Percentiles rank a stretch among this genome's conserved stretches.
These are phyloP conservation scores for Parus major DNA, from an alignment of 2,113 vertebrate genomes.

Conservation along the genomic window DNA sequence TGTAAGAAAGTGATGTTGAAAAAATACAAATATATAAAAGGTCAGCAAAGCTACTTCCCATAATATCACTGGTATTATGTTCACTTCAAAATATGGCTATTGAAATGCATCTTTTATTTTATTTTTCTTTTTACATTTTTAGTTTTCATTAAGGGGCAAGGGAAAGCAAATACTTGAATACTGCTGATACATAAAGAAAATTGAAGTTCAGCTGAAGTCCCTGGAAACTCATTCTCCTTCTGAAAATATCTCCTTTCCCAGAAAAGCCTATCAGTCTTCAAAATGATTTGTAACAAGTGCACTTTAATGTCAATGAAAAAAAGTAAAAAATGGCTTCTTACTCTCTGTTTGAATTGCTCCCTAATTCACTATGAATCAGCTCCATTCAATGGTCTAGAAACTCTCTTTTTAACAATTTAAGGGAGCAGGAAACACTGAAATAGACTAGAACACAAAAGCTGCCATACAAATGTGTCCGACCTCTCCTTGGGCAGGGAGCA, in stretches of 20 bases:
- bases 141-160: not conserved
- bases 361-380: constrained; percentile 22
- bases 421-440: not conserved
- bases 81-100: not conserved
- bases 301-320: not conserved
- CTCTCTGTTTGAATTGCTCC: constrained; percentile 22
- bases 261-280: not conserved
- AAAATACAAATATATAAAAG: not conserved
- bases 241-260: not conserved
- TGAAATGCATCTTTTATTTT: not conserved
- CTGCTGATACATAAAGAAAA: not conserved
- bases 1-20: not conserved
- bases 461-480: not conserved
- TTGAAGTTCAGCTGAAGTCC: not conserved
- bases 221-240: not conserved
- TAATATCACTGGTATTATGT: not conserved
- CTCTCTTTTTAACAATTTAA: not conserved
- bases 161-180: not conserved
- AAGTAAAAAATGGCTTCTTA: not conserved
- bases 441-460: not conserved
- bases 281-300: not conserved
- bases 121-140: not conserved
- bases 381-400: not conserved
- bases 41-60: not conserved
- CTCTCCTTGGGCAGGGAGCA: not conserved